Evolutionary conservation across 2,888 invertebrate genomes (phyloP), one percentile per base, ranked within the genome.

Genomic region (Odontomyia ornata): DNA sequence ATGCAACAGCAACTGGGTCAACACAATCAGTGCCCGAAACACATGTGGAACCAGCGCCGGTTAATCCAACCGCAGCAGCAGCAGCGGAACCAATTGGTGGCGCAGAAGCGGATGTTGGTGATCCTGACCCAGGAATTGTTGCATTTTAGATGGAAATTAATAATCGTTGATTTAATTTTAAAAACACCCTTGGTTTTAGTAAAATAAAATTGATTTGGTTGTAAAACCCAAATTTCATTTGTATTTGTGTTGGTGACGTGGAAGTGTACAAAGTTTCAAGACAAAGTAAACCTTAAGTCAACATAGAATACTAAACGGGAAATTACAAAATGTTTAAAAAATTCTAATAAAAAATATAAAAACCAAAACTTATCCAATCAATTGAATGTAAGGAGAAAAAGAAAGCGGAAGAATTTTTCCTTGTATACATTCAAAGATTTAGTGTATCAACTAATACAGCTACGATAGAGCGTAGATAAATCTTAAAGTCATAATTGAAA

Each of bases 91-190:
- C 36, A 28, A 23, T 9, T 9, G 67, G 46, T 1, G 72, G 30
- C 30, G 56, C 56, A 11, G 36, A 36, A 3, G 36, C 9, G 36
- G 36, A 36, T 36, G 5, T 9, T 9, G 72, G 5, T 9, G 71
- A 25, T 23, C 52, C 71, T 18, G 71, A 15, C n/a, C 52, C 71
- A 13, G 72, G 57, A 28, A 36, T 57, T 72, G 72, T 21, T 30
- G 72, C 72, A 15, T 72, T 56, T 72, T 72, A 57, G 57, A 56
- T 13, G 46, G 18, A 18, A 25, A 69, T 46, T 25, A 69, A 25
- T 21, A 69, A 7, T 46, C 43, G 69, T 69, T 69, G 23, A 67
- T 18, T 67, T 47, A 47, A 65, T 36, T 65, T 65, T 65, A 30
- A 36, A 36, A n/a, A n/a, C n/a, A n/a, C 9, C n/a, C n/a, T 65